Evolutionary conservation across 2,113 vertebrate species (phyloP).

Genomic region (Brachypteracias leptosomus): DNA sequence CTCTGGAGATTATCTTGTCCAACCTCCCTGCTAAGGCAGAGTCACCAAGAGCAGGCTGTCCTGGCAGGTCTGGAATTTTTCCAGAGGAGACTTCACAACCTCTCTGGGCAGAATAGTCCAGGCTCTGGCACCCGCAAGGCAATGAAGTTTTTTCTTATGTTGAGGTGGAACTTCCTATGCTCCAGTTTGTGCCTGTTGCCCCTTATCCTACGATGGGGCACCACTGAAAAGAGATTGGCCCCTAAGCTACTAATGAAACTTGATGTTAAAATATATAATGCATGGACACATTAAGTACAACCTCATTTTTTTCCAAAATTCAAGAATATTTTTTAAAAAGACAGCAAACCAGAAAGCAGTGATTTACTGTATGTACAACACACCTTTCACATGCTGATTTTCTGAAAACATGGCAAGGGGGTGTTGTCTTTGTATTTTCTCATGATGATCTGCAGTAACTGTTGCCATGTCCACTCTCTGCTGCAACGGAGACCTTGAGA

Average conservation of each 20-base stretch:
- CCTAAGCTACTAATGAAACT: background rate
- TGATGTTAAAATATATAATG: background rate
- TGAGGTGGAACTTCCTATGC: too few species aligned
- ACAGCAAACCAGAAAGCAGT: background rate
- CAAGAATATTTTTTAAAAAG: background rate
- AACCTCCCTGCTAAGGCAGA: too few species aligned
- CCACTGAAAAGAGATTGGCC: too few species aligned
- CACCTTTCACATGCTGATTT: slow-evolving; percentile 75
- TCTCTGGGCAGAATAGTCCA: too few species aligned
- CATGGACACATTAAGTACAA: background rate
- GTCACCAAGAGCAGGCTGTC: too few species aligned
- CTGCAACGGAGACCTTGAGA: slow-evolving; percentile 72
- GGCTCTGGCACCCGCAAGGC: too few species aligned
- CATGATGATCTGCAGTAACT: slow-evolving; percentile 40
- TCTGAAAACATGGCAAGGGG: slow-evolving; percentile 72
- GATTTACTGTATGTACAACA: background rate
- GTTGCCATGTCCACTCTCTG: slow-evolving; percentile 48
- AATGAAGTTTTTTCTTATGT: too few species aligned
- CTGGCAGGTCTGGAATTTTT: too few species aligned
- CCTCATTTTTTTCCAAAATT: background rate
- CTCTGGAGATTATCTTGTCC: too few species aligned
- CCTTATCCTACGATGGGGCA: too few species aligned
- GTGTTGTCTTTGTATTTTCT: slow-evolving; percentile 76
- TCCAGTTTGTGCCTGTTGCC: too few species aligned
- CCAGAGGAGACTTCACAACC: too few species aligned